Evolutionary conservation across 2,888 invertebrate genomes (phyloP), one percentile per base, ranked within the genome.

Genomic region (Xylota sylvarum): DNA sequence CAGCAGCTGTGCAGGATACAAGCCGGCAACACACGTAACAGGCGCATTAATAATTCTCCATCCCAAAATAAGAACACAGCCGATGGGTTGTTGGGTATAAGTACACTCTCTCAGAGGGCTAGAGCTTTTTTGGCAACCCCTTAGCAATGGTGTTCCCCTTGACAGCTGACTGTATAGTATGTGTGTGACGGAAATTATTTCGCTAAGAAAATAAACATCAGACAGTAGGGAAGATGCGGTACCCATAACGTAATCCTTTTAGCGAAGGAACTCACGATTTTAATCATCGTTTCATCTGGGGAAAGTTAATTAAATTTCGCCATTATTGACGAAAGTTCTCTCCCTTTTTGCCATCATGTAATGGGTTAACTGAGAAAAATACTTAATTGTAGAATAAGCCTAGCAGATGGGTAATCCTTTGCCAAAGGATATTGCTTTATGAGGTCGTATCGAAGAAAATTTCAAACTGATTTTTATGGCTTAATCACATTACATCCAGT

Each of bases 1-100:
- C n/a, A 52, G n/a, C 46, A 64, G 62, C 64, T 64, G 48, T 52
- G n/a, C n/a, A 6, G 17, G 37, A 52, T 5, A 52, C 4, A 30
- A 52, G 3, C 32, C 64, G 40, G 17, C 40, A n/a, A 14, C 69
- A 23, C 69, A 23, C 55, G 74, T 69, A 74, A 52, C 62, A 76
- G 62, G 37, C 74, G 62, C 74, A 82, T 82, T 77, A 82, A 82
- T 77, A 76, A 82, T 70, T 69, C 56, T 37, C 52, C 70, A 50
- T 76, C 32, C 69, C 40, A 70, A 65, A 60, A 58, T 46, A 80
- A 58, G 50, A 65, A 60, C 35, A 40, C 35, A 40, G 19, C 10
- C 14, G 43, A 58, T 23, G 55, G 50, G 17, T 3, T 56, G 30
- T 32, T 27, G 23, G 1, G 52, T 12, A 3, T 14, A 40, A 27